A percentile compares a stretch with the other conserved stretches of the same genome.
These are phyloP conservation scores for Opisthocomus hoazin DNA, from an alignment of 2,113 vertebrate genomes.

Conservation along the genomic window DNA sequence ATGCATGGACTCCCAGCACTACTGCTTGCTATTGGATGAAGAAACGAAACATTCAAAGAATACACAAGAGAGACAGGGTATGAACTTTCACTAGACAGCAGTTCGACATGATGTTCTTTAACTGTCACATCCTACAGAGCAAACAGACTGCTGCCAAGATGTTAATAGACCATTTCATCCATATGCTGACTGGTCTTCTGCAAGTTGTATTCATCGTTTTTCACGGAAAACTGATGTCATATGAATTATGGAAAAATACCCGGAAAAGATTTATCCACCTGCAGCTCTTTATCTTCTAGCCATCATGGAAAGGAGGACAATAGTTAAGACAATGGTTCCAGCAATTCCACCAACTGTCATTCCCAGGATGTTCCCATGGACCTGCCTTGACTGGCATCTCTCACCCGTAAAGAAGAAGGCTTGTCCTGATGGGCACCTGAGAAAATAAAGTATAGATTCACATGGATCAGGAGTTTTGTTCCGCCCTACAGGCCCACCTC, in stretches of 20 bases:
- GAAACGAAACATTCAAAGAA: neutral
- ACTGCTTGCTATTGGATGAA: neutral
- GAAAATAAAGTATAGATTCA: neutral
- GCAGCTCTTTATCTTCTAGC: slow-evolving; percentile 10
- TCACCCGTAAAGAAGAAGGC: slow-evolving; percentile 70
- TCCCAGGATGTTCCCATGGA: slow-evolving; percentile 63
- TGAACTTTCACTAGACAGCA: neutral
- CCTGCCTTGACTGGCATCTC: slow-evolving; percentile 65
- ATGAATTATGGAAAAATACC: neutral
- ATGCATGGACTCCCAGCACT: neutral
- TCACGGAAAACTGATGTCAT: neutral
- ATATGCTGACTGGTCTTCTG: neutral
- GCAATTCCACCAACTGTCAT: slow-evolving; percentile 53
- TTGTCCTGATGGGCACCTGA: slow-evolving; percentile 66
- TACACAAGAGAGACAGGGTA: neutral
- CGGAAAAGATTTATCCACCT: neutral
- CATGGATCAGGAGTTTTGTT: neutral
- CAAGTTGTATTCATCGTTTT: neutral
- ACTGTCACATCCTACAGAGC: neutral
- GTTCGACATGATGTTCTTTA: neutral
- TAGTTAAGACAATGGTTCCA: slow-evolving; percentile 50
- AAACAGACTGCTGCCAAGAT: neutral
- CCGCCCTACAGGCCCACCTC: neutral
- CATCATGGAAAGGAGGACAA: slow-evolving; percentile 32
- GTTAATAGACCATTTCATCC: neutral